Evolutionary conservation across 2,888 invertebrate genomes (phyloP).

Genomic region (Pyrochroa serraticornis): DNA sequence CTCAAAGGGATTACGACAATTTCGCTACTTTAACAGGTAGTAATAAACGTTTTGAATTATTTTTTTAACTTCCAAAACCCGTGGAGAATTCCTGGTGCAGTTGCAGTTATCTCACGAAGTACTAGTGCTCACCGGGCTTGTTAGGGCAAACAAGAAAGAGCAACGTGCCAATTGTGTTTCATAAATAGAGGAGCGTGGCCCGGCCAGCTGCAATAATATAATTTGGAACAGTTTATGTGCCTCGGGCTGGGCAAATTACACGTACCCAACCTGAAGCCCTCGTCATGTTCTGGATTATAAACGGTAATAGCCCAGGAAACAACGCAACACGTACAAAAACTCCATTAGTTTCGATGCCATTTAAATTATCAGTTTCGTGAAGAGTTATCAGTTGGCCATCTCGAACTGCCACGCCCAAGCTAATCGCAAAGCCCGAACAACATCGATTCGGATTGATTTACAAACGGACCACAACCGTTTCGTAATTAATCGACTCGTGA

Average conservation of each 20-base stretch:
- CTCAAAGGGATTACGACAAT: too few species aligned
- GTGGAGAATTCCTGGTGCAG: neutral
- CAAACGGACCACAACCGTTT: too few species aligned
- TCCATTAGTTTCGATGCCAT: conserved; percentile 18
- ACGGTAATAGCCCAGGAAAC: conserved; percentile 30
- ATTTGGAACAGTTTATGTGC: conserved; percentile 39
- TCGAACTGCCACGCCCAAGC: too few species aligned
- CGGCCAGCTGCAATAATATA: conserved; percentile 41
- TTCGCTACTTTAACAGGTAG: too few species aligned
- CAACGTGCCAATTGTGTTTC: conserved; percentile 23
- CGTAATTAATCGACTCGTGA: too few species aligned
- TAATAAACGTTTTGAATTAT: too few species aligned
- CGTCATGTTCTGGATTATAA: conserved; percentile 28
- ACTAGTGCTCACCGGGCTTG: neutral
- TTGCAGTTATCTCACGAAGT: neutral
- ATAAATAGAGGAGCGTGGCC: conserved; percentile 33
- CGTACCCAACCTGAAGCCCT: conserved; percentile 36
- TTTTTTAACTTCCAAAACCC: too few species aligned
- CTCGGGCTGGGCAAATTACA: conserved; percentile 38
- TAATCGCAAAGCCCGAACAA: too few species aligned
- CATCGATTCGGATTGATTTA: too few species aligned
- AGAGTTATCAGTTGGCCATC: too few species aligned
- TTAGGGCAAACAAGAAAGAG: conserved; percentile 7
- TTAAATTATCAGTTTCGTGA: too few species aligned
- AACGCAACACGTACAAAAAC: conserved; percentile 34